These are phyloP conservation scores for Rousettus leschenaultii DNA, from an alignment of 2,113 vertebrate species.

Conservation along the genomic window DNA sequence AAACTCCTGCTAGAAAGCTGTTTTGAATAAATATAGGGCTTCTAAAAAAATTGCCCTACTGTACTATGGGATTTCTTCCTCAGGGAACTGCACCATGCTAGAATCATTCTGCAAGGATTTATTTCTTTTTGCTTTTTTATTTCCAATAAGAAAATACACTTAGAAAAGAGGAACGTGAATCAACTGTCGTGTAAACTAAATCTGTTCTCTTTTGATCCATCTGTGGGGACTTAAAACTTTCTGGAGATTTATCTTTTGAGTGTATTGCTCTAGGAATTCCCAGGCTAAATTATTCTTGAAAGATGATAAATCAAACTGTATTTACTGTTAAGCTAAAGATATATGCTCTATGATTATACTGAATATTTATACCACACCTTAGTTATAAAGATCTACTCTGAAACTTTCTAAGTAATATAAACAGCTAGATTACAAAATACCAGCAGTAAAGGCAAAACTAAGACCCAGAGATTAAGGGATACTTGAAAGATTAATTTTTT, in stretches of 20 bases:
- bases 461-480: slow-evolving; percentile 1
- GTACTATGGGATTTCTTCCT: background rate
- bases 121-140: background rate
- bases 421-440: background rate
- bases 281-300: slow-evolving; percentile 46
- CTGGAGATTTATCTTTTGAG: slow-evolving; percentile 55
- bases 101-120: background rate
- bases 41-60: background rate
- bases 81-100: background rate
- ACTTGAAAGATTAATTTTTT: background rate
- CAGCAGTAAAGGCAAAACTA: background rate
- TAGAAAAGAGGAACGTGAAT: background rate
- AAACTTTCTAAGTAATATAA: slow-evolving; percentile 42
- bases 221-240: background rate
- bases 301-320: slow-evolving; percentile 44
- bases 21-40: background rate
- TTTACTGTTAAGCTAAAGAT: slow-evolving; percentile 7
- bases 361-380: background rate
- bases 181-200: background rate
- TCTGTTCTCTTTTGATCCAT: background rate
- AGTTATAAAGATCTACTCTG: slow-evolving; percentile 20
- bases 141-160: slow-evolving; percentile 14
- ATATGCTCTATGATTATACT: background rate
- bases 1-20: background rate
- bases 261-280: slow-evolving; percentile 38